A percentile compares a stretch with the other conserved stretches of the same genome.
Evolutionary conservation across 2,113 vertebrate genomes (phyloP).

Genomic region (Rhinolophus ferrumequinum): DNA sequence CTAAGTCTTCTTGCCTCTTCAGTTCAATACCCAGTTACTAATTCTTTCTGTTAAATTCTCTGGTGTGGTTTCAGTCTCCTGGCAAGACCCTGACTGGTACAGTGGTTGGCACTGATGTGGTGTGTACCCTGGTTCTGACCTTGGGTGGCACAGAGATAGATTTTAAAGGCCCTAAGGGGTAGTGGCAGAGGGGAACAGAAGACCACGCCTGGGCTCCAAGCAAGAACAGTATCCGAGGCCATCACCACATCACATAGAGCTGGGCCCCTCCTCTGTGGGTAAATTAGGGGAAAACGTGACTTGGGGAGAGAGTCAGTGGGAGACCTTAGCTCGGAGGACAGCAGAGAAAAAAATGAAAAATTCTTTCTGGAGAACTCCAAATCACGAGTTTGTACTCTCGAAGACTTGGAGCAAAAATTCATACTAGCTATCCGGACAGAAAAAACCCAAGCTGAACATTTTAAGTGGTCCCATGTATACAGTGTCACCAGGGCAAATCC

Average conservation of each 20-base stretch:
- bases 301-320: neutral
- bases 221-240: neutral
- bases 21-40: neutral
- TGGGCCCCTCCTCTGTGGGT: neutral
- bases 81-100: neutral
- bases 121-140: neutral
- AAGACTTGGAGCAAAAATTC: neutral
- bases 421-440: neutral
- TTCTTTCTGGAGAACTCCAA: neutral
- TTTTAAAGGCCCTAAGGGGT: neutral
- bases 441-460: neutral
- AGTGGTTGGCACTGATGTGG: neutral
- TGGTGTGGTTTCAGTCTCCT: neutral
- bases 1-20: neutral
- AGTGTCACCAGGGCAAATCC: neutral
- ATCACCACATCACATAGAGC: neutral
- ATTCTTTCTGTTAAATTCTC: neutral
- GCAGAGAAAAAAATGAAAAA: neutral
- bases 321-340: neutral
- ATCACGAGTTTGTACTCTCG: neutral
- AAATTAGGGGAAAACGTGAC: neutral
- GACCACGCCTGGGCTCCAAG: neutral
- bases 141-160: neutral
- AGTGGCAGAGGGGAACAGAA: neutral
- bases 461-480: neutral